Evolutionary conservation across 2,113 vertebrate genomes (phyloP), one percentile per base, ranked within the genome.

Genomic region (Myotis davidii): DNA sequence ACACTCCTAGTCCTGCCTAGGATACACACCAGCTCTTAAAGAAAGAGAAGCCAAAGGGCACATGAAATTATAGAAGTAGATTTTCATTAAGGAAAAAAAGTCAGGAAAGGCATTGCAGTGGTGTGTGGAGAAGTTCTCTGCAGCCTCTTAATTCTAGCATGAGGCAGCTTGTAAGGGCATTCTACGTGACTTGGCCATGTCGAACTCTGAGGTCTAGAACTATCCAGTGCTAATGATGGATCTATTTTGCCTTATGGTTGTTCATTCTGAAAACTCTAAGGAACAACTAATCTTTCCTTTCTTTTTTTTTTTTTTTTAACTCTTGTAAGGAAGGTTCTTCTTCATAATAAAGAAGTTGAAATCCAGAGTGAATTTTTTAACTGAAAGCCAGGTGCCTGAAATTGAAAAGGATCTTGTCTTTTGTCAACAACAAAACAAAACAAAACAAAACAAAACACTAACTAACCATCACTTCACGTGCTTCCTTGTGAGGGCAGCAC

Each of bases 201-300:
- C 2, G 9, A 25, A 39, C 29, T 73, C 61, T 86, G 34, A 39
- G 69, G 70, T 82, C 42, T 76, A 64, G 70, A 42, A 54, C 69
- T 67, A 70, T 5, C 23, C 89, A 73, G 37, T 16, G 9, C 69
- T 93, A 90, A 86, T 32, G 14, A 90, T 70, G 34, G 45, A 78
- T 52, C 64, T 81, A 8, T 64, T 91, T 21, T 85, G 50, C 48
- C 39, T 45, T 89, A 50, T 21, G n/a, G 29, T 50, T 65, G 37
- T 83, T 67, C 56, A 48, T 56, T 87, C 16, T 70, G 42, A 96
- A 92, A 85, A 86, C 34, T 67, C 59, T 39, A 90, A 52, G 90
- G 37, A 59, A 59, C 21, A 59, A 59, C 56, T 59, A 21, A 59
- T 59, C 56, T 25, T 56, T 23, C 54, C 54, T 56, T 56, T 59